Conservation (phyloP, 2,113 vertebrate genomes). For the Petrocephalus microphthalmus region DNA sequence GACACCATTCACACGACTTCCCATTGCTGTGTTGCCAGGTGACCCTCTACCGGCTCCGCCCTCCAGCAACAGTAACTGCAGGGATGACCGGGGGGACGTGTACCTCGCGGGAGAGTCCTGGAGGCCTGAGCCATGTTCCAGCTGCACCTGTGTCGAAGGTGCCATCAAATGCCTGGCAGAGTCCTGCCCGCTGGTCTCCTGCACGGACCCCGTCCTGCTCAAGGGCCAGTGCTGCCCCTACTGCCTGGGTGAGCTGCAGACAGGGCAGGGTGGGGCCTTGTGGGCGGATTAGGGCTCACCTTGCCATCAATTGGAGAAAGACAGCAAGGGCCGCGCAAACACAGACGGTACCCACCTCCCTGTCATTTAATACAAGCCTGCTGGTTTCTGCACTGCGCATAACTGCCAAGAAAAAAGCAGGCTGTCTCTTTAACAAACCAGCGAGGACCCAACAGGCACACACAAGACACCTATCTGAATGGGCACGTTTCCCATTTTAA, state of each 20-base stretch:
- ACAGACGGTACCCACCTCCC: neutral
- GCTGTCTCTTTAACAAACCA: neutral
- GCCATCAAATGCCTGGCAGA: constrained; percentile 77
- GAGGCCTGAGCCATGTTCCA: constrained; percentile 83
- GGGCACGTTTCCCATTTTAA: neutral
- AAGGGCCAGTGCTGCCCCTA: constrained; percentile 88
- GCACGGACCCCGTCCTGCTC: constrained; percentile 73
- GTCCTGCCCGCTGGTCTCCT: constrained; percentile 73
- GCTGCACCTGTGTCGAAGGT: constrained; percentile 76
- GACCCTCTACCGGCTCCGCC: constrained; percentile 62
- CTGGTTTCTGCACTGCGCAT: neutral
- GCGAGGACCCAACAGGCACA: neutral
- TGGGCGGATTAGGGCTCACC: neutral
- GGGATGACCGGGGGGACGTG: constrained; percentile 75
- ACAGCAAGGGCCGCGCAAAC: neutral
- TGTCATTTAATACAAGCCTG: neutral
- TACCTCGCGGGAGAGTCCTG: constrained; percentile 82
- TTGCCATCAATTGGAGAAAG: neutral
- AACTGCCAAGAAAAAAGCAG: neutral
- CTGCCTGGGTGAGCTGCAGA: constrained; percentile 66
- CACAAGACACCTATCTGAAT: neutral
- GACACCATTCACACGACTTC: neutral
- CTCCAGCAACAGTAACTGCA: constrained; percentile 76
- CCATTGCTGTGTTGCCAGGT: constrained; percentile 56
- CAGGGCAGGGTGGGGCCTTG: neutral